Base-by-base conservation (phyloP, 2,888 invertebrate species). In the Nomada flava region DNA sequence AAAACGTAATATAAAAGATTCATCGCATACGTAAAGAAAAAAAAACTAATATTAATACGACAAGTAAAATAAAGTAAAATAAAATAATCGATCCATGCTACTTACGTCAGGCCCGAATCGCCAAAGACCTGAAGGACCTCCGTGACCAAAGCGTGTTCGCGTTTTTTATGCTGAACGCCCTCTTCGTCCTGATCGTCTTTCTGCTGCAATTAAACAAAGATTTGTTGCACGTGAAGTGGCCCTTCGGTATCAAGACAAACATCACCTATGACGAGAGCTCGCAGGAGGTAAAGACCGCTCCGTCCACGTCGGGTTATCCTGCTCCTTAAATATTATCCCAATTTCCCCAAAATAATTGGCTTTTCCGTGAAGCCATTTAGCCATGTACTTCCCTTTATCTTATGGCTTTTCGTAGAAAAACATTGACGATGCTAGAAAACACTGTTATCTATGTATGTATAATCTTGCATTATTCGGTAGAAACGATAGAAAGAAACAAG, bases 121-220 rank as follows among this genome's bases (percentile, higher is more conserved):
- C 98, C 91, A 95, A 95, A 94, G 98, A 98, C 94, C 95, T 99
- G 94, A 97, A 98, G 95, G 98, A 98, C 94, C 95, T 99, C 92
- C 96, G 99, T 93, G 98, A 99, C 95, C 97, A 98, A 92, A 98
- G 98, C 88, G 98, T 98, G 86, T 98, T 99, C 95, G 98, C 97
- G 90, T 99, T 99, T 96, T 98, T 99, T 95, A 99, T 99, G 99
- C 95, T 98, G 94, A 99, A 99, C 95, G 98, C 99, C 90, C 96
- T 99, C 92, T 99, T 99, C 96, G 98, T 99, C 92, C 96, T 99
- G 94, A 98, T 99, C 95, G 98, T 99, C 91, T 98, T 99, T 95
- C 97, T 99, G 94, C 97, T 99, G 94, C 99, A 99, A 95, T 96
- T 99, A 95, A 98, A 99, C 96, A 99, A 99, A 96, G 98, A 99